Evolutionary conservation across 1,140 invertebrate species (phyloP), one percentile per base, ranked within the genome.

Genomic region (Drosophila pachea): DNA sequence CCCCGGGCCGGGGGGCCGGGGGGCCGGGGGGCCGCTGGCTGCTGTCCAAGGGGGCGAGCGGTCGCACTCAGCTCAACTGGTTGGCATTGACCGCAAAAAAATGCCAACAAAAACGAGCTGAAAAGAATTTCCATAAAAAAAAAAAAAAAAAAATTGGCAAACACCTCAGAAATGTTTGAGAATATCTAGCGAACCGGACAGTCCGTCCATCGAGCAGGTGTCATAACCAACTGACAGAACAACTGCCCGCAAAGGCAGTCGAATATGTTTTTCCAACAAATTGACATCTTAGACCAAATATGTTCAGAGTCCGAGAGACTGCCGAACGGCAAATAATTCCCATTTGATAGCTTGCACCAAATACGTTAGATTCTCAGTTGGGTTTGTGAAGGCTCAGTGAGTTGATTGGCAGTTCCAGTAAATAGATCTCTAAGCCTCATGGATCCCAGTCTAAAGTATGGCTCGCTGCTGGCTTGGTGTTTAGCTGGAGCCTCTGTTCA

Each of bases 41-140:
- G n/a, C n/a, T n/a, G n/a, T n/a, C 33, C 14, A 32, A 29, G 7
- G 33, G 38, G 65, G 35, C 40, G 48, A 22, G 35, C 22, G 16
- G 61, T 16, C 45, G 49, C 29, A 55, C 43, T 36, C 45, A 22
- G 42, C n/a, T 60, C 42, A 49, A 53, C 63, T 11, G 11, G 49
- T 87, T 75, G 81, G 72, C 84, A 87, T 86, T 87, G 84, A 87
- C 84, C 84, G 84, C 76, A 87, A 87, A 87, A 87, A 71, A 48
- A 58, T 45, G 32, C 40, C 38, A 31, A 36, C 52, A 68, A 62
- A 49, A 84, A 84, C 77, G 66, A 29, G 55, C 52, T 61, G 16
- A 50, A 43, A 49, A 56, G 56, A 48, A 87, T 81, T 77, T 67
- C 47, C 50, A 58, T 56, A 36, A 47, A 40, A 36, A 31, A 48